Percentiles rank a stretch among this genome's conserved stretches.
phyloP scores from a whole-genome alignment of 2,888 invertebrate species.

The Epirrita christyi region DNA sequence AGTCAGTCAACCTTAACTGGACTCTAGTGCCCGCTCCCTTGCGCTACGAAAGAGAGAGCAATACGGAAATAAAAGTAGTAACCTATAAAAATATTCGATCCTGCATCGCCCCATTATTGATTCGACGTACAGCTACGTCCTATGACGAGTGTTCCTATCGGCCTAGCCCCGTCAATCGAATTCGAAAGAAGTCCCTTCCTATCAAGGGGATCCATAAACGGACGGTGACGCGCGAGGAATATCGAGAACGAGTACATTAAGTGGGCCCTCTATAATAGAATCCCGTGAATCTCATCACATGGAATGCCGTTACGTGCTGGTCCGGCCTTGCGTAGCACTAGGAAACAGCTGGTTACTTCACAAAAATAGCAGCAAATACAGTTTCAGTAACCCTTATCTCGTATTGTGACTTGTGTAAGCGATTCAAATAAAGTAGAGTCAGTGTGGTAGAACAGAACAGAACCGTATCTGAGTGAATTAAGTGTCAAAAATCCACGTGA shows the following conservation, averaged over 20 bases:
- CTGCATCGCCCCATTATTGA: background rate
- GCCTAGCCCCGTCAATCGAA: background rate
- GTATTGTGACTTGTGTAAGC: too few relatives aligned
- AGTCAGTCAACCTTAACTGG: too few relatives aligned
- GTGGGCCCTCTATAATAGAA: slow-evolving; percentile 41
- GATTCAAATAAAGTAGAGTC: too few relatives aligned
- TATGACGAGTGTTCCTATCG: background rate
- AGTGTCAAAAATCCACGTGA: too few relatives aligned
- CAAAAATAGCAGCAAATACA: too few relatives aligned
- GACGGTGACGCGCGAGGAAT: slow-evolving; percentile 52
- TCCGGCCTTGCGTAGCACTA: background rate
- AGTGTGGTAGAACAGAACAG: too few relatives aligned
- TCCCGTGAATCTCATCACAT: slow-evolving; percentile 27
- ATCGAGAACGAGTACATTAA: slow-evolving; percentile 46
- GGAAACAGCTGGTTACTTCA: background rate
- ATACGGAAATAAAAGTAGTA: too few relatives aligned
- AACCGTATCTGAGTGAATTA: too few relatives aligned
- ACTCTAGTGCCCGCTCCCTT: too few relatives aligned
- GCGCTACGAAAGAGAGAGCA: too few relatives aligned
- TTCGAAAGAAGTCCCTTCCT: background rate
- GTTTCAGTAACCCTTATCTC: too few relatives aligned
- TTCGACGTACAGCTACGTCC: background rate
- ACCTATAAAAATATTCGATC: too few relatives aligned
- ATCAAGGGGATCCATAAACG: slow-evolving; percentile 37
- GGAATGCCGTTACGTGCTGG: slow-evolving; percentile 25